Conservation (phyloP, 2,113 vertebrate species). For the Agapornis roseicollis region DNA sequence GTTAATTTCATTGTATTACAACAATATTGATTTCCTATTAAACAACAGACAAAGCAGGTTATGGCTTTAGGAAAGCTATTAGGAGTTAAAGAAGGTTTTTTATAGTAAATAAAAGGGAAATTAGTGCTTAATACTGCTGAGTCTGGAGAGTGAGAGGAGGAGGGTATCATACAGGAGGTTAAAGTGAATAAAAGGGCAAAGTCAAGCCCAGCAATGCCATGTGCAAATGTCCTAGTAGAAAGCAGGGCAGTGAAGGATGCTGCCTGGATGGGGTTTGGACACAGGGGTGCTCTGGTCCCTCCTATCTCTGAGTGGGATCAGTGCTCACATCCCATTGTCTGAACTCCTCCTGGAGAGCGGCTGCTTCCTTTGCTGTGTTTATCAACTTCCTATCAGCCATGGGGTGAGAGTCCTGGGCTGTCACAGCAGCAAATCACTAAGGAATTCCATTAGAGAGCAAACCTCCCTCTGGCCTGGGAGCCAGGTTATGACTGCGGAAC, state of each 20-base stretch:
- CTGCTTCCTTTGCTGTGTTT: not conserved
- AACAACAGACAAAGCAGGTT: slow-evolving; percentile 59
- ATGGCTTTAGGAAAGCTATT: slow-evolving; percentile 63
- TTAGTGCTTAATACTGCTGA: not conserved
- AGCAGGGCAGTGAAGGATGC: not conserved
- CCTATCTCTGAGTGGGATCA: not conserved
- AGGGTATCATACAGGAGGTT: rapidly evolving
- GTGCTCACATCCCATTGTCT: too few species aligned
- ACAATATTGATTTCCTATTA: slow-evolving; percentile 72
- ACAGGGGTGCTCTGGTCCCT: not conserved
- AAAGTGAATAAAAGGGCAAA: not conserved
- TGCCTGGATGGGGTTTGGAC: rapidly evolving
- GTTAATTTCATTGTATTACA: slow-evolving; percentile 71
- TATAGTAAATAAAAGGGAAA: slow-evolving; percentile 7
- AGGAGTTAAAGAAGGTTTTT: slow-evolving; percentile 41
- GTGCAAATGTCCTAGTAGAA: not conserved
- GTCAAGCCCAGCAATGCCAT: not conserved
- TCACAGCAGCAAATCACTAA: not conserved
- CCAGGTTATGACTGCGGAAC: rapidly evolving
- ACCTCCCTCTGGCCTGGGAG: not conserved
- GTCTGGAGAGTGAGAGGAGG: not conserved
- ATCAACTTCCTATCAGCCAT: rapidly evolving
- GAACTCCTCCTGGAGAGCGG: not conserved
- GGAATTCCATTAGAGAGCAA: not conserved
- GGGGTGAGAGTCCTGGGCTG: not conserved